Evolutionary conservation across 2,113 vertebrate species (phyloP).

Genomic region (Cinclus mexicanus): DNA sequence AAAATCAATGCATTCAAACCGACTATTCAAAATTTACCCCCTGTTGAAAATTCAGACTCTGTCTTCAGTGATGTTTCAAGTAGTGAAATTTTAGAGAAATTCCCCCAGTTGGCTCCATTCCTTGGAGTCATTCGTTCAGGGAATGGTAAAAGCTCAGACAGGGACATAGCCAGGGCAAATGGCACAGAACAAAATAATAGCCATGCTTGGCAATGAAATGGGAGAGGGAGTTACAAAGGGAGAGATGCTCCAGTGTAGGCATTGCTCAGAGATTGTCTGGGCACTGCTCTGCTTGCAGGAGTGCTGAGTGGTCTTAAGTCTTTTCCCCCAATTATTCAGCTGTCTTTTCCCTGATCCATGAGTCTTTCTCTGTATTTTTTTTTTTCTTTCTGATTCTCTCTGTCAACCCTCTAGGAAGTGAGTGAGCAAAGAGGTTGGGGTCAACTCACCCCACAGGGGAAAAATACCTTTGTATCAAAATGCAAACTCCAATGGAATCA

Average conservation of each 20-base stretch:
- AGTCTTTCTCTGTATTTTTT: neutral
- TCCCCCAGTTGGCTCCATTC: neutral
- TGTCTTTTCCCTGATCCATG: neutral
- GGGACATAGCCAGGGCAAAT: neutral
- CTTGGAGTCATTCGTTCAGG: neutral
- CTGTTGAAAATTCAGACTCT: neutral
- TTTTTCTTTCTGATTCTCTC: neutral
- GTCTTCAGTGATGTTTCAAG: neutral
- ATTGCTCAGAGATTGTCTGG: neutral
- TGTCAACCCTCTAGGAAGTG: neutral
- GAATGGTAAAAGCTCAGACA: neutral
- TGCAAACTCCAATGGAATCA: neutral
- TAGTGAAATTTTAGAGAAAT: neutral
- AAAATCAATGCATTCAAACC: neutral
- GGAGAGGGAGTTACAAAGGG: neutral
- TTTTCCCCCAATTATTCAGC: neutral
- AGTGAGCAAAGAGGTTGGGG: neutral
- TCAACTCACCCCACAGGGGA: neutral
- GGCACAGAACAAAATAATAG: neutral
- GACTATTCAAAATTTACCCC: neutral
- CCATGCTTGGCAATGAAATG: neutral
- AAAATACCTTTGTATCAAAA: neutral
- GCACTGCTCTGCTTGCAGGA: neutral
- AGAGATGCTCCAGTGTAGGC: neutral
- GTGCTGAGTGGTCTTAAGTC: neutral